phyloP scores from a whole-genome alignment of 2,888 invertebrate species.

The Pollenia griseotomentosa region DNA sequence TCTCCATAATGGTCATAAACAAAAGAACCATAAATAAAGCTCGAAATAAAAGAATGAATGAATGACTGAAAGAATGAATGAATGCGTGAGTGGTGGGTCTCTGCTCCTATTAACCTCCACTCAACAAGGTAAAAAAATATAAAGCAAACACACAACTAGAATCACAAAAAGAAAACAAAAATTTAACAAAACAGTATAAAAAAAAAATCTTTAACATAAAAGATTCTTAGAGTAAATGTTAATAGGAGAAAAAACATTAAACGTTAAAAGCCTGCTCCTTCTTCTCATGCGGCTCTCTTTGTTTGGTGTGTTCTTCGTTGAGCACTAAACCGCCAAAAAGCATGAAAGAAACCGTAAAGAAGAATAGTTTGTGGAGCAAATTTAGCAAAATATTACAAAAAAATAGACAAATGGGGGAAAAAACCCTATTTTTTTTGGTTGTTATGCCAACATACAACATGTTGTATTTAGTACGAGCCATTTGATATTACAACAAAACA shows the following conservation, averaged over 20 bases:
- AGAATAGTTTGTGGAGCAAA: slow-evolving; percentile 21
- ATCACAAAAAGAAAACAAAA: not conserved
- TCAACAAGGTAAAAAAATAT: slow-evolving; percentile 20
- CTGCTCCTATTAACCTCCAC: not conserved
- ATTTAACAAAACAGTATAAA: not conserved
- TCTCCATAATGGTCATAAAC: slow-evolving; percentile 6
- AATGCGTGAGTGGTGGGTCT: not conserved
- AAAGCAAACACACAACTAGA: not conserved
- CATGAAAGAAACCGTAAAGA: not conserved
- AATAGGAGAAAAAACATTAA: not conserved
- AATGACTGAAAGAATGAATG: not conserved
- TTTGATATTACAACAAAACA: not conserved
- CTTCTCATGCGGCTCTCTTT: not conserved
- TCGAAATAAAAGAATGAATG: not conserved
- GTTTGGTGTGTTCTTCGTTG: not conserved
- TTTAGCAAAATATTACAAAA: not conserved
- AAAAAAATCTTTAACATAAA: not conserved
- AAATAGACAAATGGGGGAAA: slow-evolving; percentile 12
- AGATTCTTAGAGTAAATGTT: not conserved
- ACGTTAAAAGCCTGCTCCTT: slow-evolving; percentile 6
- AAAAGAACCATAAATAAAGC: not conserved
- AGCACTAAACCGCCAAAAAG: not conserved
- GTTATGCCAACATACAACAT: not conserved
- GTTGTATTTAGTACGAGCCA: not conserved
- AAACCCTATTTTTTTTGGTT: not conserved